Conservation (phyloP, 2,797 vertebrate genomes). For the Pseudopleuronectes americanus region DNA sequence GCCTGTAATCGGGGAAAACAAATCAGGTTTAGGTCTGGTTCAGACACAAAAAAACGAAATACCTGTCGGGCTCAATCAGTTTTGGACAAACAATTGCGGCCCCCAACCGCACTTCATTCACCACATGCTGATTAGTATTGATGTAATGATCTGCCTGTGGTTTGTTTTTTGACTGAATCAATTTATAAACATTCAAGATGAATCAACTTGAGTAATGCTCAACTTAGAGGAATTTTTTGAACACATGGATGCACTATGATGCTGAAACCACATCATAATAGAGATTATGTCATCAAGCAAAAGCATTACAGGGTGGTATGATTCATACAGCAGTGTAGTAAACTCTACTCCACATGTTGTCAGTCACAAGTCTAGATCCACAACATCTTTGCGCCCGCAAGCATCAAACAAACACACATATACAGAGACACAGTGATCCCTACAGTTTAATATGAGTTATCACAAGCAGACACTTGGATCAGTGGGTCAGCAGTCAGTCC, state of each 20-base stretch:
- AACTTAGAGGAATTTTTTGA: slow-evolving; percentile 4
- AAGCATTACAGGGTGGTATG: not conserved
- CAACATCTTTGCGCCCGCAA: slow-evolving; percentile 20
- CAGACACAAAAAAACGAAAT: too few species aligned
- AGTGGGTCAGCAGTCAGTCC: slow-evolving; percentile 78
- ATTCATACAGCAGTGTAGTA: slow-evolving; percentile 7
- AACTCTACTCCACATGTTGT: slow-evolving; percentile 30
- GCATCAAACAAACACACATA: slow-evolving; percentile 5
- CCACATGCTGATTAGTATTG: not conserved
- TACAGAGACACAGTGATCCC: slow-evolving; percentile 49
- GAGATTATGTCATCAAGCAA: not conserved
- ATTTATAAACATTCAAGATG: slow-evolving; percentile 21
- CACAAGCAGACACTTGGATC: slow-evolving; percentile 75
- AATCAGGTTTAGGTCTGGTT: too few species aligned
- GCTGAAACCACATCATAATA: slow-evolving; percentile 6
- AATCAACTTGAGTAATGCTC: slow-evolving; percentile 30
- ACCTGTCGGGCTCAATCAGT: too few species aligned
- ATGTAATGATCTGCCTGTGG: not conserved
- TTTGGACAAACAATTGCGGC: too few species aligned
- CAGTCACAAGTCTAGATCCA: slow-evolving; percentile 26
- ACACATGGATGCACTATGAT: slow-evolving; percentile 7
- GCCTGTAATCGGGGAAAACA: too few species aligned
- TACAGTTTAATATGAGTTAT: slow-evolving; percentile 77
- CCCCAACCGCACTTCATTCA: too few species aligned
- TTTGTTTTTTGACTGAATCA: slow-evolving; percentile 32